Base-by-base conservation (phyloP, 2,113 vertebrate genomes). In the Suncus etruscus region DNA sequence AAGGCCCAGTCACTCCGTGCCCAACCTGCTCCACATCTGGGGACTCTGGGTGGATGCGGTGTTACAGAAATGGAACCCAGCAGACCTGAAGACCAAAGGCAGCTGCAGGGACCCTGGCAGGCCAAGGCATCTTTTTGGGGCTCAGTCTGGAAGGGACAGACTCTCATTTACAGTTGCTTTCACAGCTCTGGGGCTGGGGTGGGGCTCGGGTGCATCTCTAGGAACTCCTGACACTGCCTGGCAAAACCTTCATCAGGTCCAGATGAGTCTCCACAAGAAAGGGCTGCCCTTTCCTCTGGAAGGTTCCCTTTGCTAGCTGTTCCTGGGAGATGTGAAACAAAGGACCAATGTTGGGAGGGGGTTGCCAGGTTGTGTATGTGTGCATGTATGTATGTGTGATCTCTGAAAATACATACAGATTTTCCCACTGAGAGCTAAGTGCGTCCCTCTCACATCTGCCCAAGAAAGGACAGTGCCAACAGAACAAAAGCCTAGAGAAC, bases 111-210 rank as follows among this genome's bases (percentile, higher is more conserved):
- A 27, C 20, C 31, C 31, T 58, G 78, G 54, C 29, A 20, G 69
- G 22, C 3, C 8, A 73, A 32, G 45, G 11, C 75, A 18, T 75
- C 25, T 29, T 73, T 65, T 31, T 29, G 39, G 39, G 6, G 63
- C 80, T 32, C 47, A 45, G 16, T 50, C 27, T 10, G 24, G 75
- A 79, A 65, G 91, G 32, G 9, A 27, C 2, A 2, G 81, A 48
- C 39, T 86, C 69, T 81, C 39, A 12, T 79, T 65, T 39, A 79
- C 84, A 79, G 70, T 31, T 12, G 12, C 90, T 83, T 88, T 88
- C 50, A 25, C 12, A 20, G 32, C 15, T 1, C 66, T 72, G 66
- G 45, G 48, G 16, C 11, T 1, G 18, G 27, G 47, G 3, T 24
- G 16, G 89, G 29, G 4, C 65, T 24, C 24, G n/a, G 29, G 6